Evolutionary conservation across 2,113 vertebrate genomes (phyloP), one percentile per base, ranked within the genome.

Genomic region (Hippocampus abdominalis): DNA sequence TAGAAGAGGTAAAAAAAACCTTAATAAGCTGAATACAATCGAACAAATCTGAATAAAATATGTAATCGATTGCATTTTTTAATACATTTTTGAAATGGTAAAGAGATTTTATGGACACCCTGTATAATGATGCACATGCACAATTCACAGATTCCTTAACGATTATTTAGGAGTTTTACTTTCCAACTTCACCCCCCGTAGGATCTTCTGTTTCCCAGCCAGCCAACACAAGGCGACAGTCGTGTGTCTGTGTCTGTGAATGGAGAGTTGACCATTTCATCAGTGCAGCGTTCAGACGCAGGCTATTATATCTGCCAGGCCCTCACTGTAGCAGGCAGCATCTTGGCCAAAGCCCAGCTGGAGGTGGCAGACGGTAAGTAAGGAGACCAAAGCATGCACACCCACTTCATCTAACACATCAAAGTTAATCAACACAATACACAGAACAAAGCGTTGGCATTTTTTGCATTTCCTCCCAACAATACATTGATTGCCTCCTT

Each of bases 301-400:
- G 96, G 96, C 1, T 96, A 95, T 86, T 98, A 98, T 77, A 96
- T 95, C 85, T 98, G 96, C 87, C 96, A 98, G 86, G 96, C 96
- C 15, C 91, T 97, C 67, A 98, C 95, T 1, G 95, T 98, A 83
- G 96, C 96, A 68, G 96, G 96, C 78, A 98, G 96, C 90, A 98
- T 98, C 86, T 91, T 98, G 91, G 94, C 96, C 79, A 97, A 96
- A 81, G 95, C 96, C 71, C 96, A 96, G 82, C 92, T 98, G 87
- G 96, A 98, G 87, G 96, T 98, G 84, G 95, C 95, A 85, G 96
- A 98, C 83, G 96, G 96, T 98, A 82, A 91, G 94, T 2, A n/a
- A 39, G 63, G 20, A 72, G 48, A 48, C 39, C 70, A 59, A 73
- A 21, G 60, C 60, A 20, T 32, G 62, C 62, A 79, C 36, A 57